phyloP scores from a whole-genome alignment of 2,113 vertebrate species.

The Oncorhynchus keta region DNA sequence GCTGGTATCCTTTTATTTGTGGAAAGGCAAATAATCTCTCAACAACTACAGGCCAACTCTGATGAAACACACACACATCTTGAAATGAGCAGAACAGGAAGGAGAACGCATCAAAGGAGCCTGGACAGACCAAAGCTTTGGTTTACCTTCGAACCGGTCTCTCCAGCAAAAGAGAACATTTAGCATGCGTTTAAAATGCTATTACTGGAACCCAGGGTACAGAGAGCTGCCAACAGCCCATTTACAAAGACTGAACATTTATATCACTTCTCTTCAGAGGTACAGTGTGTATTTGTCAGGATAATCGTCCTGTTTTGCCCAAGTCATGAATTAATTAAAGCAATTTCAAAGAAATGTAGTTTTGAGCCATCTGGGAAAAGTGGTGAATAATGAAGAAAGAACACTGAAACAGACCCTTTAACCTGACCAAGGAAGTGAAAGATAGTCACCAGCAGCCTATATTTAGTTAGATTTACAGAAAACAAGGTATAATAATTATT shows the following conservation, averaged over 20 bases:
- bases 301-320: slow-evolving; percentile 38
- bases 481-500: slow-evolving; percentile 17
- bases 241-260: slow-evolving; percentile 39
- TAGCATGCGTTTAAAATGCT: slow-evolving; percentile 52
- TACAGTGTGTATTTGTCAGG: slow-evolving; percentile 40
- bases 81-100: not conserved
- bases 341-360: slow-evolving; percentile 45
- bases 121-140: slow-evolving; percentile 9
- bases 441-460: slow-evolving; percentile 36
- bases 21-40: too few relatives aligned
- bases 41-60: not conserved
- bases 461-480: slow-evolving; percentile 45
- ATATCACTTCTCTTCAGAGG: slow-evolving; percentile 32
- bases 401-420: slow-evolving; percentile 3
- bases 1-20: too few relatives aligned
- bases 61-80: slow-evolving; percentile 8
- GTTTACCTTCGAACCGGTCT: slow-evolving; percentile 30
- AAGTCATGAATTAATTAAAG: slow-evolving; percentile 54
- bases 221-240: slow-evolving; percentile 32
- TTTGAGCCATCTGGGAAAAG: slow-evolving; percentile 42
- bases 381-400: not conserved
- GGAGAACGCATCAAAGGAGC: slow-evolving; percentile 8
- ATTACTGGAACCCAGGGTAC: slow-evolving; percentile 45
- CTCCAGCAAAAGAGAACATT: slow-evolving; percentile 35
- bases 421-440: slow-evolving; percentile 3